Evolutionary conservation across 2,797 vertebrate genomes (phyloP), one percentile per base, ranked within the genome.

Genomic region (Oryzias dopingdopingensis): DNA sequence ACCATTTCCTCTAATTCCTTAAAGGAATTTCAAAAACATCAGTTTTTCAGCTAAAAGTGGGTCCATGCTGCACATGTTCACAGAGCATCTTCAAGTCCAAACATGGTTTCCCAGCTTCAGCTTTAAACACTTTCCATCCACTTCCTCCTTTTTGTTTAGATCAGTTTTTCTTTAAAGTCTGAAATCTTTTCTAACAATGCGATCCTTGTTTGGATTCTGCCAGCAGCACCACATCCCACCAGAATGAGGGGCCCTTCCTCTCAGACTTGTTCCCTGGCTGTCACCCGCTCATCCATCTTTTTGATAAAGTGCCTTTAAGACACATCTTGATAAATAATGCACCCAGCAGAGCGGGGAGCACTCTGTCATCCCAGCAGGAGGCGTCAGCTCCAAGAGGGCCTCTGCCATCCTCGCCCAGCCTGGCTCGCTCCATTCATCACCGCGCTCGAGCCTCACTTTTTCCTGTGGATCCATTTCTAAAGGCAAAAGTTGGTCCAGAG

Each of bases 241-340:
- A 85, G 72, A 85, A 63, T 56, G 72, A 56, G 80, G 74, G 79
- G 76, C 76, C 76, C 75, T 73, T 68, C 77, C 70, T 76, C 51
- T 85, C 83, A 81, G 82, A 87, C 89, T 81, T 82, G 86, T 86
- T 90, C 77, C 72, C 78, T 75, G 61, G 59, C 67, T 70, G 79
- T 87, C 70, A 47, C 70, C 47, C 29, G 56, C 81, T 89, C 89
- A 90, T 92, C 89, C 53, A 71, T 92, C 90, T 87, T 70, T 81
- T 76, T 90, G 88, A 91, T 85, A 85, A 88, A 91, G 81, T 82
- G 86, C 84, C 86, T 86, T 72, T 67, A 76, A 79, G 88, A 90
- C 88, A 81, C 56, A 17, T 58, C 71, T 55, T 83, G 87, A 89
- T 91, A 89, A 92, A 90, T 81, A 88, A 91, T 90, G 88, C 86